A percentile compares a stretch with the other conserved stretches of the same genome.
phyloP scores from a whole-genome alignment of 2,797 vertebrate species.

The Acanthornis magna region DNA sequence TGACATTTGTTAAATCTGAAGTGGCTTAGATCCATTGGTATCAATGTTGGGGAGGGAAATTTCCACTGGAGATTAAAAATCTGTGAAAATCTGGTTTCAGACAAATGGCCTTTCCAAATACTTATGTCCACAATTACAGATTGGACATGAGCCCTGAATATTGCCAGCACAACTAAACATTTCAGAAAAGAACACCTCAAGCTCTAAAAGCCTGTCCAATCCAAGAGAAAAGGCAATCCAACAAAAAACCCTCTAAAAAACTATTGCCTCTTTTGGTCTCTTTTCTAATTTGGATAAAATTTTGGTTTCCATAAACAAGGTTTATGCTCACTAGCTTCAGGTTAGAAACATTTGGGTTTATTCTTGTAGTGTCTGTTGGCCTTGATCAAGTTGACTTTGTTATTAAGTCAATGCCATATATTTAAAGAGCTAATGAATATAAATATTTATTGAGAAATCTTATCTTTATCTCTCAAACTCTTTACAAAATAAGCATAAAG shows the following conservation, averaged over 20 bases:
- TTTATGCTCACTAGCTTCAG: neutral
- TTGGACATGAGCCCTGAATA: neutral
- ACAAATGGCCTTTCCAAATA: neutral
- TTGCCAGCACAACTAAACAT: neutral
- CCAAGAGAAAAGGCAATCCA: neutral
- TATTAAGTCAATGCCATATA: neutral
- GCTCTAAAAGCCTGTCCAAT: neutral
- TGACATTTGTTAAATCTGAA: neutral
- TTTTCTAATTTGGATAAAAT: neutral
- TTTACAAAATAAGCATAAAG: neutral
- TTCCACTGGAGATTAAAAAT: neutral
- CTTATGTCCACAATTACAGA: neutral
- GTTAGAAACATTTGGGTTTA: neutral
- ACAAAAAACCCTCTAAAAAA: neutral
- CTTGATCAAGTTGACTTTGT: neutral
- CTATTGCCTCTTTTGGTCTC: neutral
- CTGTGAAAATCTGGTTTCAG: neutral
- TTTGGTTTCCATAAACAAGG: neutral
- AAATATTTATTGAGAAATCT: neutral
- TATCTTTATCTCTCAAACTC: neutral
- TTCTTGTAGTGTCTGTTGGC: neutral
- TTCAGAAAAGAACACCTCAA: neutral
- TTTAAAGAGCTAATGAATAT: neutral
- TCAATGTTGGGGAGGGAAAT: neutral
- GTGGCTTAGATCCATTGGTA: neutral